Evolutionary conservation across 2,888 invertebrate species (phyloP).

Genomic region (Argyra leucocephala): DNA sequence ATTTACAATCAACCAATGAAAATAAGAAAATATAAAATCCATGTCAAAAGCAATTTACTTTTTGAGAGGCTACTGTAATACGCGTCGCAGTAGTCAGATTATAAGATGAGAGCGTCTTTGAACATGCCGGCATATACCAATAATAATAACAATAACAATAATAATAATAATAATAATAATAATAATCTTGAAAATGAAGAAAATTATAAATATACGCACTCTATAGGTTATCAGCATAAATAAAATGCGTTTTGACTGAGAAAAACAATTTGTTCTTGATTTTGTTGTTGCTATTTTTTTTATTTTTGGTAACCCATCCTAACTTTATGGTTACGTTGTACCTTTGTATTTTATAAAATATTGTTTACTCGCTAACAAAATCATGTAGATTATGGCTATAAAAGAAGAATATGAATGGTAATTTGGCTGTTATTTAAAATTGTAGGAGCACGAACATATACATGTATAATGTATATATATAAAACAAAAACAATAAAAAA

Average conservation of each 20-base stretch:
- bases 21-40: constrained; percentile 19
- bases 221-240: not conserved
- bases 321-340: too few relatives aligned
- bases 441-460: too few relatives aligned
- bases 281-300: not conserved
- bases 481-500: too few relatives aligned
- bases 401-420: too few relatives aligned
- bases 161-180: not conserved
- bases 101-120: constrained; percentile 2
- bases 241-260: constrained; percentile 6
- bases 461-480: too few relatives aligned
- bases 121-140: not conserved
- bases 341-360: too few relatives aligned
- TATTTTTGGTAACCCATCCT: not conserved
- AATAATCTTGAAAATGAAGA: not conserved
- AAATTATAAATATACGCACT: not conserved
- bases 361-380: too few relatives aligned
- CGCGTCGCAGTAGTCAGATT: constrained; percentile 19
- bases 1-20: not conserved
- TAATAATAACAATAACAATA: not conserved
- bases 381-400: too few relatives aligned
- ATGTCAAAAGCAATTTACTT: constrained; percentile 23
- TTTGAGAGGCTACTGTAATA: constrained; percentile 21
- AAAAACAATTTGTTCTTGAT: not conserved
- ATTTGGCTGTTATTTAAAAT: too few relatives aligned